Conservation (phyloP, 2,113 vertebrate species). For the Struthio camelus region DNA sequence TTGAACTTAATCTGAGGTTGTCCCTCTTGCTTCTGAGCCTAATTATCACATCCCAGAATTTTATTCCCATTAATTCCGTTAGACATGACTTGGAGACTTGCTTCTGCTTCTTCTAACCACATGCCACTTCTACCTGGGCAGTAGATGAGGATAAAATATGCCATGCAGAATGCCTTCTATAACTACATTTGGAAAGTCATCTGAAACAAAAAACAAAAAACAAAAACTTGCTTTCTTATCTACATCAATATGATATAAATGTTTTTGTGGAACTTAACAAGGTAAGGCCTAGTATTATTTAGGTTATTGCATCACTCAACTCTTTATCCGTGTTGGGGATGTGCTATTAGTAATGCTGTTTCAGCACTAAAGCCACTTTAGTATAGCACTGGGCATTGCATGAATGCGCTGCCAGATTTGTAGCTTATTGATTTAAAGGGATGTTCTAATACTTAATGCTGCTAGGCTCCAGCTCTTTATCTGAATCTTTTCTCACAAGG, state of each 20-base stretch:
- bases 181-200: slow-evolving; percentile 80
- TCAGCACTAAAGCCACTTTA: slow-evolving; percentile 54
- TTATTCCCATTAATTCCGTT: slow-evolving; percentile 27
- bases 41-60: slow-evolving; percentile 25
- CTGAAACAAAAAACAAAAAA: slow-evolving; percentile 47
- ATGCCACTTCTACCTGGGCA: slow-evolving; percentile 77
- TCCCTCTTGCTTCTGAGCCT: slow-evolving; percentile 16
- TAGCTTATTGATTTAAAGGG: slow-evolving; percentile 80
- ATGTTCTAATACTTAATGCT: slow-evolving; percentile 77
- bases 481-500: slow-evolving; percentile 81
- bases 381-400: slow-evolving; percentile 40
- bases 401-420: slow-evolving; percentile 73
- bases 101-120: slow-evolving; percentile 24
- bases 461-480: slow-evolving; percentile 76
- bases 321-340: neutral
- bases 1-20: slow-evolving; percentile 20
- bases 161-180: slow-evolving; percentile 83
- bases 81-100: neutral
- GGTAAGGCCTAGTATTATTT: neutral
- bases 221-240: slow-evolving; percentile 8
- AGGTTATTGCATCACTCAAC: neutral
- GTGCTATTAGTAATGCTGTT: slow-evolving; percentile 53
- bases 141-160: slow-evolving; percentile 81
- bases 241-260: neutral
- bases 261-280: slow-evolving; percentile 1